Conservation (phyloP, 2,113 vertebrate species). For the Chaenocephalus aceratus region DNA sequence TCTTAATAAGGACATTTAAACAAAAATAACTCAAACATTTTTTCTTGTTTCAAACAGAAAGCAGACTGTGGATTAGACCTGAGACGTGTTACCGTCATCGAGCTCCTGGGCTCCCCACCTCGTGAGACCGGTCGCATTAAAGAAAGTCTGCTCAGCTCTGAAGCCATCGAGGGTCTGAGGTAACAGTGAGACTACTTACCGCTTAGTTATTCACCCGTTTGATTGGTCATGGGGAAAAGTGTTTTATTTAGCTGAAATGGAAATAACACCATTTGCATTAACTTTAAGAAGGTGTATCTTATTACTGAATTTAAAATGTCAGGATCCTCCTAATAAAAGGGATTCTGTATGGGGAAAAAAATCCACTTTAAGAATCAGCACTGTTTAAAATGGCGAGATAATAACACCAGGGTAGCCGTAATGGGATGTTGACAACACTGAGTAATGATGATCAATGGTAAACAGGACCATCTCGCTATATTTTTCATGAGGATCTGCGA, state of each 20-base stretch:
- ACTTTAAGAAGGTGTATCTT: conserved; percentile 3
- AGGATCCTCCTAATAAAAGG: conserved; percentile 32
- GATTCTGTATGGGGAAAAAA: conserved; percentile 29
- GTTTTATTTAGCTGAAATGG: background rate
- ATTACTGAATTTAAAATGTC: conserved; percentile 31
- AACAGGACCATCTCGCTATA: conserved; percentile 15
- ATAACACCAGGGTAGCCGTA: background rate
- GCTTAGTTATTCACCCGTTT: background rate
- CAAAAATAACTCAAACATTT: background rate
- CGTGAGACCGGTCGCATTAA: conserved; percentile 91
- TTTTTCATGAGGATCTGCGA: background rate
- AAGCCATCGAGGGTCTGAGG: conserved; percentile 93
- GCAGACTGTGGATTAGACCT: conserved; percentile 91
- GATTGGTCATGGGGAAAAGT: background rate
- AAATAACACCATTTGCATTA: conserved; percentile 3
- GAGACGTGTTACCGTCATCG: conserved; percentile 89
- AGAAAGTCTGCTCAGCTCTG: conserved; percentile 83
- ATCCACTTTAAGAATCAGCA: conserved; percentile 7
- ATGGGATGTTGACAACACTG: background rate
- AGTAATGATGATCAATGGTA: background rate
- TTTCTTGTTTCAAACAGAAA: conserved; percentile 79
- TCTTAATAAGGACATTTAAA: background rate
- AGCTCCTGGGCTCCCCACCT: conserved; percentile 91
- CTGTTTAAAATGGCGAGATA: conserved; percentile 21
- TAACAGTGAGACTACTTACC: conserved; percentile 52